Percentiles rank a stretch among this genome's conserved stretches.
Evolutionary conservation across 2,797 vertebrate species (phyloP).

Genomic region (Sciurus vulgaris): DNA sequence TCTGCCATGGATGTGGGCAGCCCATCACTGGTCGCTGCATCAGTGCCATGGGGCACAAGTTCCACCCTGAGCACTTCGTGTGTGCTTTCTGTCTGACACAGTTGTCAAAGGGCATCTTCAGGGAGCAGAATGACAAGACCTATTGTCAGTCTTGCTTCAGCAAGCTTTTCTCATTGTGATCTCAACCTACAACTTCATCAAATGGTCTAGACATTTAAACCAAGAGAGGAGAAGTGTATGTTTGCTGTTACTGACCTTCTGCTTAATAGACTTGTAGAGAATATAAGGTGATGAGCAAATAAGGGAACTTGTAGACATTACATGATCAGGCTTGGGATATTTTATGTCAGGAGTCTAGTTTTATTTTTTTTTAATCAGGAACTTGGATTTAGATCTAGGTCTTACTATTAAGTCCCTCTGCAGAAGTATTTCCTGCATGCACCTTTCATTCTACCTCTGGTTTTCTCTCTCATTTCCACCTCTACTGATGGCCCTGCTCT

Average conservation of each 20-base stretch:
- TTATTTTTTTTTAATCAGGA: not conserved
- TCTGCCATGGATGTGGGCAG: constrained; percentile 90
- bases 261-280: not conserved
- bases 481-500: not conserved
- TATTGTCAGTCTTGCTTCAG: constrained; percentile 92
- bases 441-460: not conserved
- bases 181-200: not conserved
- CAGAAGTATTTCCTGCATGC: not conserved
- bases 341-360: not conserved
- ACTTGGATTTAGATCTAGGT: not conserved
- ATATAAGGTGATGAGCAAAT: not conserved
- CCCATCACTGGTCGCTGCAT: constrained; percentile 93
- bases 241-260: not conserved
- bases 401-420: not conserved
- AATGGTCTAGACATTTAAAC: not conserved
- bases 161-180: constrained; percentile 91
- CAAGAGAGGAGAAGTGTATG: not conserved
- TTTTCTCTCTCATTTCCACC: not conserved
- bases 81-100: constrained; percentile 94
- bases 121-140: constrained; percentile 90
- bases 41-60: constrained; percentile 90
- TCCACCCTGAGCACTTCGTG: constrained; percentile 96
- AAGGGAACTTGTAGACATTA: not conserved
- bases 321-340: not conserved
- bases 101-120: constrained; percentile 94